phyloP scores from a whole-genome alignment of 2,113 vertebrate genomes.

The Strix aluco region DNA sequence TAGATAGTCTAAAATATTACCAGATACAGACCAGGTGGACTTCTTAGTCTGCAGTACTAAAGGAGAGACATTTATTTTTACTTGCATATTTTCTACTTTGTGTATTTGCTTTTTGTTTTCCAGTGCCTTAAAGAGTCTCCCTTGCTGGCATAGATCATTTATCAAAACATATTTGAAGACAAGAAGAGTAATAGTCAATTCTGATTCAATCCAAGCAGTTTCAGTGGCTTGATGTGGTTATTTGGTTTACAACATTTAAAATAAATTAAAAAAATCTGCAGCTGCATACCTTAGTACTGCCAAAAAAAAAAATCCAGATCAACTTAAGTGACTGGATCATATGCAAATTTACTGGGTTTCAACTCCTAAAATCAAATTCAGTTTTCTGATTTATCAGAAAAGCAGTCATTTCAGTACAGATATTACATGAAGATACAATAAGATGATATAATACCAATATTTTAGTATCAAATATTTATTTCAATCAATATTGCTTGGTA shows the following conservation, averaged over 20 bases:
- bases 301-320: not conserved
- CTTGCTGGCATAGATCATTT: not conserved
- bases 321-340: not conserved
- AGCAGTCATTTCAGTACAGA: not conserved
- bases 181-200: not conserved
- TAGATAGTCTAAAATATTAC: not conserved
- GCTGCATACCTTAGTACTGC: not conserved
- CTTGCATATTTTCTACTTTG: not conserved
- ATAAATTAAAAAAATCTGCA: not conserved
- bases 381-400: not conserved
- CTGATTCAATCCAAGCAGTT: not conserved
- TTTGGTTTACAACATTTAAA: not conserved
- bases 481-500: not conserved
- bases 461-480: not conserved
- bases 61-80: not conserved
- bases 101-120: not conserved
- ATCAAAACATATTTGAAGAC: slow-evolving; percentile 24
- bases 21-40: not conserved
- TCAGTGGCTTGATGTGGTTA: not conserved
- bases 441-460: not conserved
- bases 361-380: not conserved
- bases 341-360: not conserved
- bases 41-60: not conserved
- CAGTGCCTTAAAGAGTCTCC: not conserved
- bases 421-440: not conserved